Evolutionary conservation across 1,140 invertebrate genomes (phyloP), one percentile per base, ranked within the genome.

Genomic region (Stegodyphus dumicola): DNA sequence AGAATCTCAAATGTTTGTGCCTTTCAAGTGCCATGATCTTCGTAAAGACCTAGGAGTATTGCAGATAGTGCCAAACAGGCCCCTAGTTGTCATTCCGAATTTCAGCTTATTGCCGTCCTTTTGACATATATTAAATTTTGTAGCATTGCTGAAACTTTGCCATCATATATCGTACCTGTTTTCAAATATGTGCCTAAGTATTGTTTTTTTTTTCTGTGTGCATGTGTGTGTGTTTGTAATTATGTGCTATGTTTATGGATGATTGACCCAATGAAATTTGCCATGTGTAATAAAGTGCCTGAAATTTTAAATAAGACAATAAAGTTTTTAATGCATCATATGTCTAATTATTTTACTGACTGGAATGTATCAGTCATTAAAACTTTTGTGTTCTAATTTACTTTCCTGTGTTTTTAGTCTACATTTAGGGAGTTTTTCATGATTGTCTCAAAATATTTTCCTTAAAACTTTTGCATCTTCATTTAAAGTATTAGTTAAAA

Each of bases 241-340:
- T 17, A 6, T 67, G 48, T 67, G 60, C 66, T 33, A 1, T 33
- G 65, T 66, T 13, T 56, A 52, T 70, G 67, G 18, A 11, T 70
- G 67, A 48, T n/a, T 70, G 49, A 18, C n/a, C 48, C 48, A 11
- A 66, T 67, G n/a, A 54, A 66, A 53, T 76, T 56, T 77, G 76
- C 76, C 76, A 77, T 77, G 64, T 77, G 13, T 77, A 67, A 66
- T 77, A 66, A 77, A 77, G 64, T 77, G 76, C 76, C 76, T 77
- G 51, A 77, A 64, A 56, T 66, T 51, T 33, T 33, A 33, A 33
- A 33, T 33, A 33, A 33, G 51, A 77, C 66, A 67, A 56, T 66
- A n/a, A 77, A 53, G 49, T 17, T 70, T 33, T 70, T n/a, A 70
- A n/a, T 70, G 13, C 10, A 70, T 5, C 33, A n/a, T 70, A 33